Base-by-base conservation (phyloP, 1,140 invertebrate genomes). In the Orius insidiosus region DNA sequence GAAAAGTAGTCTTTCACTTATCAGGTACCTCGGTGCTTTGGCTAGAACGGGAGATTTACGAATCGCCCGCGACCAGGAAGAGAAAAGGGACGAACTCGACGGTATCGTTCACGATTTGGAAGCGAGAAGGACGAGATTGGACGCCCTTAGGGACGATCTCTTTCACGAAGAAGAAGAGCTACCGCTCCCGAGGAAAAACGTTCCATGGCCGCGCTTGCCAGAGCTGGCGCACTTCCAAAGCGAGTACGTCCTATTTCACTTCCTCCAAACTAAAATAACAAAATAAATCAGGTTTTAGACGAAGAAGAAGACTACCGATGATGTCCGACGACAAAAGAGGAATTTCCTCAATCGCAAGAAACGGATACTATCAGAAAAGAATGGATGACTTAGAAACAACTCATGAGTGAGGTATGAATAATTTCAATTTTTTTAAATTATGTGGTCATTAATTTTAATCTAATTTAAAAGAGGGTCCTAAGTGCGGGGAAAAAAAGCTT, bases 1-100 rank as follows among this genome's bases (percentile, higher is more conserved):
- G 24, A 24, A n/a, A 24, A n/a, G 35, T 36, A n/a, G n/a, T 15
- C n/a, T 36, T 36, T n/a, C 14, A 36, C 35, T 36, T 36, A n/a
- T 9, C 41, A 43, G 54, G 32, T 57, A 54, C 44, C 35, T 56
- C 6, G 56, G 54, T 0, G 43, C 54, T 13, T 41, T 56, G 11
- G 54, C 52, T 14, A 49, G 48, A 42, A 45, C 47, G 11, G 56
- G 53, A 6, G 52, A 52, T 15, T 49, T 55, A 1, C 46, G 48
- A 10, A 15, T 35, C 3, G 38, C 48, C n/a, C 46, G 43, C n/a
- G 33, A 46, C 10, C 37, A 49, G 10, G 48, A 54, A 14, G 53
- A 50, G 5, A 53, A 55, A 33, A 19, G 55, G 11, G 48, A 52
- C 7, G 48, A 51, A 3, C 40, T 52, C 8, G 54, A 55, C 11